Evolutionary conservation across 2,888 invertebrate species (phyloP).

Genomic region (Lochmaea crataegi): DNA sequence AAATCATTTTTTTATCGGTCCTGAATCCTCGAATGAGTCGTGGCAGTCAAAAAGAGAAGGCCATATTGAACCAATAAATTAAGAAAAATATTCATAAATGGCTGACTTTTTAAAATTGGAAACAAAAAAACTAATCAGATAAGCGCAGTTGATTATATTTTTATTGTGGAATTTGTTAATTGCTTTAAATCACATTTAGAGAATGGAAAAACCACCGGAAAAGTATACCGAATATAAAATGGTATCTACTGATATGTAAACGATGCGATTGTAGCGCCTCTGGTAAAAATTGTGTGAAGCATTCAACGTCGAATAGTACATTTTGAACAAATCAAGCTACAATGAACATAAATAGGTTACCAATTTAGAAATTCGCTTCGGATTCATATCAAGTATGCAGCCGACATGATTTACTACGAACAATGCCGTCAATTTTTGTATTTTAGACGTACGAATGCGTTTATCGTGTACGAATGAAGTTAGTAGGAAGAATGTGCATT

Average conservation of each 20-base stretch:
- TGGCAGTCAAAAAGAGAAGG: too few relatives aligned
- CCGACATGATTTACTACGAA: slow-evolving; percentile 45
- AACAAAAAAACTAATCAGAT: too few relatives aligned
- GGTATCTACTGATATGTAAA: background rate
- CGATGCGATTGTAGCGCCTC: slow-evolving; percentile 3
- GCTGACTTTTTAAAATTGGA: too few relatives aligned
- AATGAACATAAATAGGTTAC: slow-evolving; percentile 45
- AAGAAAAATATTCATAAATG: too few relatives aligned
- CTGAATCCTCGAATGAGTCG: too few relatives aligned
- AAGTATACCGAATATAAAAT: background rate
- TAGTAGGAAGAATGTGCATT: background rate
- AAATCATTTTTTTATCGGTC: background rate
- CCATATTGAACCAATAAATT: too few relatives aligned
- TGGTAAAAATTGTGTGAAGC: slow-evolving; percentile 18
- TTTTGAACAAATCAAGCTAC: slow-evolving; percentile 41
- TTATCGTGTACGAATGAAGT: too few relatives aligned
- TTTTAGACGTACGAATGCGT: background rate
- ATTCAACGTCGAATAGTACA: slow-evolving; percentile 18
- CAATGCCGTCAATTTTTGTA: slow-evolving; percentile 49
- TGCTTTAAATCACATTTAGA: too few relatives aligned
- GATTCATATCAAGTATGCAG: slow-evolving; percentile 46
- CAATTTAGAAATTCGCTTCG: slow-evolving; percentile 40
- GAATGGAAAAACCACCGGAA: too few relatives aligned
- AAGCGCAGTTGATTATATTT: too few relatives aligned
- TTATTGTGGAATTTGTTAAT: too few relatives aligned